Evolutionary conservation across 2,888 invertebrate genomes (phyloP), one percentile per base, ranked within the genome.

Genomic region (Eupithecia subumbrata): DNA sequence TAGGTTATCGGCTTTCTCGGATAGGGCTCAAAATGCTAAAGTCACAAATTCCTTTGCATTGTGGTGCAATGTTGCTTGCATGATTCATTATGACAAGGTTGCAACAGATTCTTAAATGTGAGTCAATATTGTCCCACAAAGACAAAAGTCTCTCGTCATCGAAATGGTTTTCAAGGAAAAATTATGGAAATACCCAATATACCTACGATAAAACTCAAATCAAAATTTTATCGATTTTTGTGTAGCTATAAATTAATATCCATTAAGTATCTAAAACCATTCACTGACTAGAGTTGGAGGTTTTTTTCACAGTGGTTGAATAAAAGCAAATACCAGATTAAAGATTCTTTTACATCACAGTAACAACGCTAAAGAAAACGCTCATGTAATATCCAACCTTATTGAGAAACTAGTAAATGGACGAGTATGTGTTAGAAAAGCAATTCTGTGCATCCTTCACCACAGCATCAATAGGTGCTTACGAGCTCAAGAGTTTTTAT

Each of bases 41-140:
- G 71, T 48, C 43, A 74, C 76, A 72, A 72, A 77, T 79, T 79
- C 75, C 72, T 69, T 43, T 60, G 45, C 73, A 69, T 66, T 75
- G 73, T 72, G 68, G 43, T 69, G 71, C 71, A 75, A 75, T 40
- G 63, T 78, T 71, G 66, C 63, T 69, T 40, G 30, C 5, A 43
- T 76, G 74, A 76, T 56, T 76, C 76, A 76, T 74, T 69, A 37
- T 25, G 63, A 63, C 14, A 45, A 45, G 45, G 8, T 37, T 69
- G 40, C 63, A 75, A 45, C 11, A n/a, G 25, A 48, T 64, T 30
- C n/a, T 25, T 37, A 52, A 9, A 60, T 37, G 9, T 64, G 64
- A 64, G 64, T 64, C 70, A 69, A 70, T 22, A 60, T 25, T 60
- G 11, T n/a, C 60, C 60, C 12, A 60, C 14, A 25, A 56, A 22